Evolutionary conservation across 2,113 vertebrate species (phyloP).

Genomic region (Alethe diademata): DNA sequence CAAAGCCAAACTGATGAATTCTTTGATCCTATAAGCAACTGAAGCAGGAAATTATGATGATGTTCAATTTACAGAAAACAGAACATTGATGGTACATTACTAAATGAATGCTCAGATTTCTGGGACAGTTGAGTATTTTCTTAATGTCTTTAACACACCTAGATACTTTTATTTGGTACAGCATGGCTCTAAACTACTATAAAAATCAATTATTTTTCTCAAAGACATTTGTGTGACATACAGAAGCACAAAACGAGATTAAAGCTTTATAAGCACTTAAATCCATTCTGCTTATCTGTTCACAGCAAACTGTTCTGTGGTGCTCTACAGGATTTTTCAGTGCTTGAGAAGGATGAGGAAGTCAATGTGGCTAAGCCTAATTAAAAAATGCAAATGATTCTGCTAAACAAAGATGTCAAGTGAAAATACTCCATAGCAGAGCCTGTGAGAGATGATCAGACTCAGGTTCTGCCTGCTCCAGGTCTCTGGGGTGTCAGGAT

Average conservation of each 20-base stretch:
- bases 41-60: not conserved
- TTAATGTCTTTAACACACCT: not conserved
- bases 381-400: constrained; percentile 26
- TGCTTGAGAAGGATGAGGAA: not conserved
- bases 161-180: not conserved
- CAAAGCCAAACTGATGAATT: not conserved
- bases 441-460: not conserved
- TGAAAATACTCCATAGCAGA: not conserved
- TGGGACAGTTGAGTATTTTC: not conserved
- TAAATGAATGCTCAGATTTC: not conserved
- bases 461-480: not conserved
- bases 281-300: constrained; percentile 14
- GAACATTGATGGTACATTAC: not conserved
- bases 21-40: not conserved
- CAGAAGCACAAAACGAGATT: not conserved
- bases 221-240: not conserved
- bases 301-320: not conserved
- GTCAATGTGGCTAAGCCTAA: not conserved
- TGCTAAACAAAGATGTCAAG: not conserved
- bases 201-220: not conserved
- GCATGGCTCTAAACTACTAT: not conserved
- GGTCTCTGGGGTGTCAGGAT: not conserved
- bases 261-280: not conserved
- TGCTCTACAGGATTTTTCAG: not conserved
- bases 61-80: not conserved